Conservation (phyloP, 92 coral and sea anemone genomes). For the Montipora capitata region DNA sequence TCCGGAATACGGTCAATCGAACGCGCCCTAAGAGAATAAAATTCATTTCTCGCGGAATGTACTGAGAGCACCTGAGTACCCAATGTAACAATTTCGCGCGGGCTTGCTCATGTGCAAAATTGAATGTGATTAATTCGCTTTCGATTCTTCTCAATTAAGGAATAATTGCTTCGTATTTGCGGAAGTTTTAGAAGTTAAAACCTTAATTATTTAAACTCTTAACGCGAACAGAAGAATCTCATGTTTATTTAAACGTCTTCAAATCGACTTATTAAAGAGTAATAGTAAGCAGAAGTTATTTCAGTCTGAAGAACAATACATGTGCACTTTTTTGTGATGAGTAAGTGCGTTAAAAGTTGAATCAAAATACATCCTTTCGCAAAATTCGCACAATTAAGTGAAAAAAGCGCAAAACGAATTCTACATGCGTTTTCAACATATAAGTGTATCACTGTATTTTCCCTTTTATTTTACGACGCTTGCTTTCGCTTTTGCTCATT, state of each 20-base stretch:
- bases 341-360: too few species aligned
- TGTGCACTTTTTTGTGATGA: too few species aligned
- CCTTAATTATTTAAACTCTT: not conserved
- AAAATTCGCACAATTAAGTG: too few species aligned
- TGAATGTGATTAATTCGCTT: not conserved
- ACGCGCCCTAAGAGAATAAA: not conserved
- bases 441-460: not conserved
- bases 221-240: not conserved
- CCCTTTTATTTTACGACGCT: not conserved
- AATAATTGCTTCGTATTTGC: not conserved
- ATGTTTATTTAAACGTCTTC: slow-evolving; percentile 7
- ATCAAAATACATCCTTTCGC: too few species aligned
- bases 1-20: too few species aligned
- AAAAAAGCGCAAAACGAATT: not conserved
- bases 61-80: not conserved
- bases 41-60: not conserved
- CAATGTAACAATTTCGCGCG: not conserved
- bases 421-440: not conserved
- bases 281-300: not conserved
- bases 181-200: not conserved
- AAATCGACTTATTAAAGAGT: not conserved
- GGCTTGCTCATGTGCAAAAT: not conserved
- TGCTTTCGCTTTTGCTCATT: not conserved
- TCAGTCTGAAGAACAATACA: not conserved
- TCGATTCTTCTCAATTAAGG: not conserved